Evolutionary conservation across 2,113 vertebrate species (phyloP).

Genomic region (Scomber japonicus): DNA sequence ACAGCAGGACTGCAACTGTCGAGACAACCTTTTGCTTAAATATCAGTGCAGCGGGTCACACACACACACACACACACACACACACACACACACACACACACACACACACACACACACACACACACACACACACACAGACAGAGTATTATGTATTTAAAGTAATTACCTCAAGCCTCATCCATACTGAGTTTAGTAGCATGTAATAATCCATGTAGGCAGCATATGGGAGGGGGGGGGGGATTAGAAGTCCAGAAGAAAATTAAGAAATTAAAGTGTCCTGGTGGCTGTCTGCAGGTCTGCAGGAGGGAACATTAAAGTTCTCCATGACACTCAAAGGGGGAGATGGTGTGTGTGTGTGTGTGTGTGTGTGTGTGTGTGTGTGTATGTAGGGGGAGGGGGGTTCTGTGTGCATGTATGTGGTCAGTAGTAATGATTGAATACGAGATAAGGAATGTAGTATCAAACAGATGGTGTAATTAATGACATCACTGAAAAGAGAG

Average conservation of each 20-base stretch:
- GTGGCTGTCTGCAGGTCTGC: constrained; percentile 52
- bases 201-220: constrained; percentile 84
- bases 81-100: constrained; percentile 35
- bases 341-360: not conserved
- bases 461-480: constrained; percentile 69
- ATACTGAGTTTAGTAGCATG: constrained; percentile 78
- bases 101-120: constrained; percentile 21
- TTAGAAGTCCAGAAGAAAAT: constrained; percentile 80
- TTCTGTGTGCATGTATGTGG: constrained; percentile 16
- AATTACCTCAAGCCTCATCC: constrained; percentile 82
- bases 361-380: not conserved
- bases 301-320: constrained; percentile 42
- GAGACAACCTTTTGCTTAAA: constrained; percentile 35
- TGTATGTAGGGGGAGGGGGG: not conserved
- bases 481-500: constrained; percentile 63
- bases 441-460: constrained; percentile 20
- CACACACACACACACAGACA: constrained; percentile 32
- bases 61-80: constrained; percentile 25
- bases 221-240: constrained; percentile 77
- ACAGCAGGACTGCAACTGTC: constrained; percentile 21
- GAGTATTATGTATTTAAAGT: constrained; percentile 81
- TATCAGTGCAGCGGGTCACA: constrained; percentile 8
- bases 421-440: not conserved
- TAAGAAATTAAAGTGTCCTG: constrained; percentile 72
- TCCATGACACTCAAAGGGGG: constrained; percentile 18